Percentiles rank a stretch among this genome's conserved stretches.
These are phyloP conservation scores for Thecophora atra DNA, from an alignment of 2,888 invertebrate genomes.

Conservation along the genomic window DNA sequence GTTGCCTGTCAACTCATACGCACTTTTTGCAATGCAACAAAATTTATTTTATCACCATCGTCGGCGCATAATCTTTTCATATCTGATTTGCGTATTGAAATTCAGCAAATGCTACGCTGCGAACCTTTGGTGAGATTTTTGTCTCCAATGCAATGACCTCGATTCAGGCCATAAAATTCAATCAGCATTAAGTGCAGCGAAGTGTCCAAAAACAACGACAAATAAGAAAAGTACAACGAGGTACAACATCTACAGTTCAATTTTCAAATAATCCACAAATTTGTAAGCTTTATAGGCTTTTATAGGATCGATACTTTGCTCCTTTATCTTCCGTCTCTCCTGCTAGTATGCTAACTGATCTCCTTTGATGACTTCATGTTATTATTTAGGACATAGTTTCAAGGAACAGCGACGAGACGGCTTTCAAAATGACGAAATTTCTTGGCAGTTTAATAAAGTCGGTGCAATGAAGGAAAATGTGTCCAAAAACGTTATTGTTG, in stretches of 20 bases:
- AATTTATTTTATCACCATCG: not conserved
- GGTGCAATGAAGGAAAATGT: not conserved
- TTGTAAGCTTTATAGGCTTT: not conserved
- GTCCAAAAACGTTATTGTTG: not conserved
- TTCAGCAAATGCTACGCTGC: not conserved
- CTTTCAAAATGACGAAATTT: not conserved
- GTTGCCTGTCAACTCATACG: constrained; percentile 10
- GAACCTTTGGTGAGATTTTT: not conserved
- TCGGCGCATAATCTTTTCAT: not conserved
- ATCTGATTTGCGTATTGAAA: not conserved
- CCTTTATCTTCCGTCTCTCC: no score
- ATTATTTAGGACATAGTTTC: not conserved
- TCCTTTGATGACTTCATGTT: not conserved
- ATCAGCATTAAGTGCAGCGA: not conserved
- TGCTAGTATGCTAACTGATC: no score
- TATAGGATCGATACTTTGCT: no score
- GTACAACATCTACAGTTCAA: not conserved
- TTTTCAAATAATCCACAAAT: not conserved
- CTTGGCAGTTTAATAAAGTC: constrained; percentile 8
- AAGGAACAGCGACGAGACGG: not conserved
- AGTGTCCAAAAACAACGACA: not conserved
- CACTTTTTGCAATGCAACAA: constrained; percentile 12
- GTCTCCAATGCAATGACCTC: not conserved
- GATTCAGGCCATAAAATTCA: not conserved
- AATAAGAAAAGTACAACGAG: not conserved